Evolutionary conservation across 1,140 invertebrate species (phyloP).

Genomic region (Rhagoletis zephyria): DNA sequence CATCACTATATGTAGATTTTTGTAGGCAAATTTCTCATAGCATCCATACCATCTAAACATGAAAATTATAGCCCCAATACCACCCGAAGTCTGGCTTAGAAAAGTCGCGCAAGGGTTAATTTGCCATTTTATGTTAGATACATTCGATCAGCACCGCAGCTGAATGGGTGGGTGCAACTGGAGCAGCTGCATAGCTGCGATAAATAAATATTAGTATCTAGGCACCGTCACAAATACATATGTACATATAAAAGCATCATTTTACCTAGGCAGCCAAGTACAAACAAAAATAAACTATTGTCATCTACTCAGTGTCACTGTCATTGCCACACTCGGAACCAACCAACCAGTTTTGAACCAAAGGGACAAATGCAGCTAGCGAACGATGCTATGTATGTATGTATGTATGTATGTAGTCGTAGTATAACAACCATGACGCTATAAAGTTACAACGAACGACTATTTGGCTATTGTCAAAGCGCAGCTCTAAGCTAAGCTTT

Average conservation of each 20-base stretch:
- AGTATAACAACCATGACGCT: background rate
- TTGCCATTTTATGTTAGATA: background rate
- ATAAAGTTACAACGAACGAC: background rate
- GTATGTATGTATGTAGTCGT: background rate
- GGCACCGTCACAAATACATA: background rate
- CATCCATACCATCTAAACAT: too few relatives aligned
- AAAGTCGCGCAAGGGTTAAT: background rate
- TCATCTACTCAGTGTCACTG: constrained; percentile 42
- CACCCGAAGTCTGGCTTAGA: too few relatives aligned
- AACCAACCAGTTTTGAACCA: too few relatives aligned
- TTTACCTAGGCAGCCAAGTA: background rate
- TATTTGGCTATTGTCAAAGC: constrained; percentile 44
- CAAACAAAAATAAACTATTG: constrained; percentile 22
- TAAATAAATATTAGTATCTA: background rate
- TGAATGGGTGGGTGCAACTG: background rate
- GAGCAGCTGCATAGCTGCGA: background rate
- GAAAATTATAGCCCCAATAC: too few relatives aligned
- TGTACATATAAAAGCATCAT: background rate
- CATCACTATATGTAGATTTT: too few relatives aligned
- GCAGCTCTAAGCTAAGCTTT: constrained; percentile 38
- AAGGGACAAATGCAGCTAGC: background rate
- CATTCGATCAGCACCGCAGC: background rate
- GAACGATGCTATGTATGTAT: background rate
- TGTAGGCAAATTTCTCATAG: too few relatives aligned
- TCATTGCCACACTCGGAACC: constrained; percentile 7